Conservation (phyloP, 2,888 invertebrate genomes). For the Dicranocentrus wangi region DNA sequence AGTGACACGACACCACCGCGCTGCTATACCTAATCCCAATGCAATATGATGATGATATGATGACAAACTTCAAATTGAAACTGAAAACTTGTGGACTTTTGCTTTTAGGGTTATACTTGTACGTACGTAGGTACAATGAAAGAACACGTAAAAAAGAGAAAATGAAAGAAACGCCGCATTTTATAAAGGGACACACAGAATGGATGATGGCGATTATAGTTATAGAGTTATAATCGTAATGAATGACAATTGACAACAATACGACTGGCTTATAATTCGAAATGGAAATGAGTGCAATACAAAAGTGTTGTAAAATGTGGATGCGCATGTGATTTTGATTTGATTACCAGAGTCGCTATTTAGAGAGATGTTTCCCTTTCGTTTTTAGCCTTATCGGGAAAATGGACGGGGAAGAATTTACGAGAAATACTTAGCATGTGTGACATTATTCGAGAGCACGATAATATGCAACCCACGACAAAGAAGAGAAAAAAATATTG, state of each 20-base stretch:
- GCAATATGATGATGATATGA: neutral
- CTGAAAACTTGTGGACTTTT: slow-evolving; percentile 7
- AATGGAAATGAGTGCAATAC: too few species aligned
- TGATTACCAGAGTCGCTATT: too few species aligned
- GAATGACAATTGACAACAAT: slow-evolving; percentile 1
- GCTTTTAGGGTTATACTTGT: neutral
- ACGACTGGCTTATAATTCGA: too few species aligned
- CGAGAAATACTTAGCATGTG: too few species aligned
- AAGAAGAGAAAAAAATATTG: too few species aligned
- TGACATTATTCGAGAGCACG: too few species aligned
- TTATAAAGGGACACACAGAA: neutral
- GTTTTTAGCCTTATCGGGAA: neutral
- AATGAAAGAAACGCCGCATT: slow-evolving; percentile 4
- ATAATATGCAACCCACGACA: too few species aligned
- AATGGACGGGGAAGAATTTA: neutral
- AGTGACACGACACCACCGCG: slow-evolving; percentile 7
- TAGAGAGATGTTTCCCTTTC: neutral
- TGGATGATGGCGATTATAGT: neutral
- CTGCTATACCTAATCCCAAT: neutral
- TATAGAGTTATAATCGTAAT: neutral
- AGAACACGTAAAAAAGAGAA: neutral
- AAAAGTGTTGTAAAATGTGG: too few species aligned
- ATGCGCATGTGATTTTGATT: too few species aligned
- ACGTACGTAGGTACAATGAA: too few species aligned
- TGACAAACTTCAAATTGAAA: slow-evolving; percentile 3